Percentiles rank a stretch among this genome's conserved stretches.
Evolutionary conservation across 2,888 invertebrate species (phyloP).

Genomic region (Lissonota sp.): DNA sequence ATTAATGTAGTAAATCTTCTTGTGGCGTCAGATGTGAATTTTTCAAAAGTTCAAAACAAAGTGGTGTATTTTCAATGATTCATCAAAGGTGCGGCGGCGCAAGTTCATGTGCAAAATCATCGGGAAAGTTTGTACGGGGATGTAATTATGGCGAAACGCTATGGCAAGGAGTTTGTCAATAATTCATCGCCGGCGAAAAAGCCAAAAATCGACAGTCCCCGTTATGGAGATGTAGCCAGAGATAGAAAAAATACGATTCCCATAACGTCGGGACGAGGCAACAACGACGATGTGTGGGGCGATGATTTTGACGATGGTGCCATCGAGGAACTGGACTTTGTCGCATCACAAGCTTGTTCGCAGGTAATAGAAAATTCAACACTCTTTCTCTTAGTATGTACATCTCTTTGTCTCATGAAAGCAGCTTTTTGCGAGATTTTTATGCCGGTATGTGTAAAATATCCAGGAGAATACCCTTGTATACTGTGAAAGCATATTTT

Average conservation of each 20-base stretch:
- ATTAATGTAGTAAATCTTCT: too few relatives aligned
- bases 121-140: too few relatives aligned
- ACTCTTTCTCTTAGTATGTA: not conserved
- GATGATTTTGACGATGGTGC: constrained; percentile 79
- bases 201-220: constrained; percentile 64
- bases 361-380: constrained; percentile 59
- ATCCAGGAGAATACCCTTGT: too few relatives aligned
- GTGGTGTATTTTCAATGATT: too few relatives aligned
- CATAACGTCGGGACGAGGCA: constrained; percentile 9
- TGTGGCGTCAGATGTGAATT: too few relatives aligned
- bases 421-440: not conserved
- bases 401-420: not conserved
- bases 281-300: constrained; percentile 76
- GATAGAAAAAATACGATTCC: constrained; percentile 14
- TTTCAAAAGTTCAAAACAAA: too few relatives aligned
- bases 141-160: constrained; percentile 71
- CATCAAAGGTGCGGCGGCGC: too few relatives aligned
- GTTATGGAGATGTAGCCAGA: constrained; percentile 7
- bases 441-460: too few relatives aligned
- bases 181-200: constrained; percentile 68
- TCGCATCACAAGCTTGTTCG: constrained; percentile 77
- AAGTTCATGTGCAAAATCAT: too few relatives aligned
- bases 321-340: constrained; percentile 78
- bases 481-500: too few relatives aligned
- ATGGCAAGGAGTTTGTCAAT: constrained; percentile 61